Conservation (phyloP, 1,140 invertebrate species). For the Camponotus vicinus region DNA sequence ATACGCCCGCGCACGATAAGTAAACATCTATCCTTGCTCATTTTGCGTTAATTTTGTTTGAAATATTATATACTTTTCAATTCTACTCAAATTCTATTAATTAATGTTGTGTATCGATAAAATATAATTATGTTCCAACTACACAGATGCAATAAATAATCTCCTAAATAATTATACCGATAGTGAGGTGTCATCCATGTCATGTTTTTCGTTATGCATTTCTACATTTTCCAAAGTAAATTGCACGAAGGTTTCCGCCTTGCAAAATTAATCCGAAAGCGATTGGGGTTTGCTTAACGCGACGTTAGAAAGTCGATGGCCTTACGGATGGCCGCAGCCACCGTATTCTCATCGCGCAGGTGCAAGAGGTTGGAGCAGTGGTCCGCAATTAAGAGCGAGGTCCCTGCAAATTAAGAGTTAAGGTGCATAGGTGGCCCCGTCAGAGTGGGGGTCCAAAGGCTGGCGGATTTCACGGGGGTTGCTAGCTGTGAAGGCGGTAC, state of each 20-base stretch:
- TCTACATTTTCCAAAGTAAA: not conserved
- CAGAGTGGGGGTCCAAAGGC: conserved; percentile 72
- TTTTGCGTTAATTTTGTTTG: not conserved
- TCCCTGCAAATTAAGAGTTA: conserved; percentile 81
- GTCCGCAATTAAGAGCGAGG: conserved; percentile 80
- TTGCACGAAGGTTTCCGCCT: not conserved
- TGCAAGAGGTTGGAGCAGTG: conserved; percentile 73
- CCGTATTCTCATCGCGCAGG: conserved; percentile 71
- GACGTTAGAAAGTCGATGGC: conserved; percentile 52
- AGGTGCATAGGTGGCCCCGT: conserved; percentile 80
- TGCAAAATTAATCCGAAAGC: conserved; percentile 62
- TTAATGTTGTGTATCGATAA: not conserved
- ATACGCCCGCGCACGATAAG: conserved; percentile 54
- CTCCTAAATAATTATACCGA: not conserved
- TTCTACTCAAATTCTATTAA: not conserved
- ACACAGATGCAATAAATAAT: not conserved
- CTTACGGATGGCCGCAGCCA: conserved; percentile 68
- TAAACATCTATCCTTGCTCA: not conserved
- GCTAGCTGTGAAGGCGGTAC: conserved; percentile 81
- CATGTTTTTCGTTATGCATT: not conserved
- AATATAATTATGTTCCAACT: not conserved
- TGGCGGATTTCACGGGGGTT: conserved; percentile 77
- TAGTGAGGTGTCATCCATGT: not conserved
- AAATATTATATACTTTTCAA: not conserved
- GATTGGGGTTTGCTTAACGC: conserved; percentile 57